These are phyloP conservation scores for Agelaius tricolor DNA, from an alignment of 2,113 vertebrate genomes.

Conservation along the genomic window DNA sequence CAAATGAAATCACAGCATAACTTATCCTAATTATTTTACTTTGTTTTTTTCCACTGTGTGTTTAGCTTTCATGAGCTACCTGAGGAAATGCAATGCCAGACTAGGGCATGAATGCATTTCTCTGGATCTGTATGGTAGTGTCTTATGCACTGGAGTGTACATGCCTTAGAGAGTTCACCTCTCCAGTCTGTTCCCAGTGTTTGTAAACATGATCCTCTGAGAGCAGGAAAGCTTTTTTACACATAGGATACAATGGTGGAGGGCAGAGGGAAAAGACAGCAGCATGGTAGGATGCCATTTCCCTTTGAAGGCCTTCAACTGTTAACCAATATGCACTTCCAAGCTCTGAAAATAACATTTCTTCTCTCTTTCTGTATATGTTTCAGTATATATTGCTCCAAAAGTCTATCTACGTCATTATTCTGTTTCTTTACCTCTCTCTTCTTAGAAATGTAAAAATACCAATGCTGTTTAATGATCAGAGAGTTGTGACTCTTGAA, in stretches of 20 bases:
- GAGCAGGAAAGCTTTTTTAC: background rate
- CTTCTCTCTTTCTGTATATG: background rate
- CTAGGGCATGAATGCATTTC: background rate
- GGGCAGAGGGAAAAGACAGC: background rate
- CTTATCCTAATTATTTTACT: background rate
- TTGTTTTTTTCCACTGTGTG: background rate
- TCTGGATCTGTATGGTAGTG: background rate
- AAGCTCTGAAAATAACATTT: background rate
- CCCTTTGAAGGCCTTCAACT: constrained; percentile 3
- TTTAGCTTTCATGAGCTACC: background rate
- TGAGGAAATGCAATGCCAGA: background rate
- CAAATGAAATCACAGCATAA: background rate
- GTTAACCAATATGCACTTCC: background rate
- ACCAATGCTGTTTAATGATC: background rate
- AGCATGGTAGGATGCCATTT: background rate
- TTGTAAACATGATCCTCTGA: background rate
- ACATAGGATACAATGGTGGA: accelerated
- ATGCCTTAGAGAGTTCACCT: background rate
- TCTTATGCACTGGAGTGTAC: background rate
- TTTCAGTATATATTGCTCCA: background rate
- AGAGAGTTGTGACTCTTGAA: background rate
- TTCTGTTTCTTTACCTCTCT: background rate
- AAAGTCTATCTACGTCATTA: background rate
- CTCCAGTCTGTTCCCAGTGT: background rate
- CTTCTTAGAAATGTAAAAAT: background rate